A percentile compares a stretch with the other conserved stretches of the same genome.
Evolutionary conservation across 1,140 invertebrate genomes (phyloP).

Genomic region (Plectrocnemia conspersa): DNA sequence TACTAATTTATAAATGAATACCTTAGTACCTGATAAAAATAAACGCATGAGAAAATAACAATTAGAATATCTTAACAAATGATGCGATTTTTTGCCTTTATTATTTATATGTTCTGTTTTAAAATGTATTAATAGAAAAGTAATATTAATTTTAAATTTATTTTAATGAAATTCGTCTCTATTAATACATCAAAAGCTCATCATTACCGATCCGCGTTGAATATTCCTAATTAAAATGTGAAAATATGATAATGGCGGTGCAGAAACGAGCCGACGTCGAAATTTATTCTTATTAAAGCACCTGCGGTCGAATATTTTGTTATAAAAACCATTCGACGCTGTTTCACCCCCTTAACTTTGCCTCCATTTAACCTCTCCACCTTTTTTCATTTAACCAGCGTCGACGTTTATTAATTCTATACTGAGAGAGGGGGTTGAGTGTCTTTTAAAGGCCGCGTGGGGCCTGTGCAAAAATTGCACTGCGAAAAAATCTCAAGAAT

Average conservation of each 20-base stretch:
- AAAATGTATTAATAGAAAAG: too few species aligned
- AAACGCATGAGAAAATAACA: too few species aligned
- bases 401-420: slow-evolving; percentile 31
- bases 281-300: slow-evolving; percentile 16
- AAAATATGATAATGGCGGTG: slow-evolving; percentile 25
- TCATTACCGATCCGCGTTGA: slow-evolving; percentile 11
- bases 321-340: slow-evolving; percentile 11
- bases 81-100: too few species aligned
- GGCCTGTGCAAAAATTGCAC: slow-evolving; percentile 11
- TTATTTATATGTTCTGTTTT: too few species aligned
- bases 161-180: too few species aligned
- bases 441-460: slow-evolving; percentile 23
- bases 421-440: slow-evolving; percentile 24
- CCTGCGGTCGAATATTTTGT: slow-evolving; percentile 14
- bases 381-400: slow-evolving; percentile 27
- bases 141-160: too few species aligned
- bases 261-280: not conserved
- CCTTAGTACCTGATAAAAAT: too few species aligned
- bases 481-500: too few species aligned
- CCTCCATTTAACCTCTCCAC: slow-evolving; percentile 23
- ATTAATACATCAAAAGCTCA: not conserved
- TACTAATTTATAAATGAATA: too few species aligned
- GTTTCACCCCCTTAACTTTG: slow-evolving; percentile 11
- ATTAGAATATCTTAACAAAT: too few species aligned
- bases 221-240: slow-evolving; percentile 17